A percentile compares a stretch with the other conserved stretches of the same genome.
Evolutionary conservation across 2,113 vertebrate genomes (phyloP).

Genomic region (Paramormyrops kingsleyae): DNA sequence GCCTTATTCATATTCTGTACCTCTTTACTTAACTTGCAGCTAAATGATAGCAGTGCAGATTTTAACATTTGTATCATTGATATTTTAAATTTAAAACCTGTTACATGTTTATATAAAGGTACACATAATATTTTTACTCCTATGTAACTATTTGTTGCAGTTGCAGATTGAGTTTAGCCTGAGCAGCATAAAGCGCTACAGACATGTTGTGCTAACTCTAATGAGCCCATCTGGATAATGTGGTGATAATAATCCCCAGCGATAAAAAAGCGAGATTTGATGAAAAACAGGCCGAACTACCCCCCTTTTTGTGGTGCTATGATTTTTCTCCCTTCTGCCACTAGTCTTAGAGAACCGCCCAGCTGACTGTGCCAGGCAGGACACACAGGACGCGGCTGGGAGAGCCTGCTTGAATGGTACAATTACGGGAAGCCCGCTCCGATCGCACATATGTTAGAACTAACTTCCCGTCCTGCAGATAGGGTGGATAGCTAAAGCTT

Average conservation of each 20-base stretch:
- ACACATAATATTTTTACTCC: neutral
- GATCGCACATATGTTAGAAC: neutral
- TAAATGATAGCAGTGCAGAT: neutral
- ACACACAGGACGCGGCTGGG: neutral
- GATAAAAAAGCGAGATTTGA: neutral
- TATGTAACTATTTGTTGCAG: neutral
- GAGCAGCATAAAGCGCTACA: neutral
- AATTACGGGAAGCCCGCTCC: slow-evolving; percentile 4
- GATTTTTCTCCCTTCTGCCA: neutral
- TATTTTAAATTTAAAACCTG: neutral
- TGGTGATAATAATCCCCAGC: neutral
- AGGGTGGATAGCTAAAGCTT: neutral
- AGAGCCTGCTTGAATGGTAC: neutral
- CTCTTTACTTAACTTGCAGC: neutral
- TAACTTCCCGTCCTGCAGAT: neutral
- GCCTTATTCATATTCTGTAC: neutral
- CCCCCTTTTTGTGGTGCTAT: neutral
- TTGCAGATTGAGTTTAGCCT: neutral
- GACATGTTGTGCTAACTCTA: neutral
- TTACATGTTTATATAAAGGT: neutral
- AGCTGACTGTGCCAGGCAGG: neutral
- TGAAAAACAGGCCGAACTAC: neutral
- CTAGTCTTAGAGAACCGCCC: neutral
- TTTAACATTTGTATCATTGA: neutral
- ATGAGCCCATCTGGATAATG: neutral